These are phyloP conservation scores for Coreius guichenoti DNA, from an alignment of 2,797 vertebrate species.

Conservation along the genomic window DNA sequence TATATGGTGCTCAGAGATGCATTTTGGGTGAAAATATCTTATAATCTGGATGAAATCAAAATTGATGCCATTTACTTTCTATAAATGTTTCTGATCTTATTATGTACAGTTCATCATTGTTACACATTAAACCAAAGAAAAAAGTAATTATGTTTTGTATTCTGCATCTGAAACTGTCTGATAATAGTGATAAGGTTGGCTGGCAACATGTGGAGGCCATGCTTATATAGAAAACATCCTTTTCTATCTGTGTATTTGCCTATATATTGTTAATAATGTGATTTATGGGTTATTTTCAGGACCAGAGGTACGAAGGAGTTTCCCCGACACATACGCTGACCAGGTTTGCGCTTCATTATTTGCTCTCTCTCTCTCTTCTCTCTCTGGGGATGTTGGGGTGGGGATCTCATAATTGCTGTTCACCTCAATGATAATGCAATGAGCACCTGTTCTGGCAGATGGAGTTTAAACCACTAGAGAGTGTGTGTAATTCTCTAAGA, in stretches of 20 bases:
- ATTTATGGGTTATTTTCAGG: constrained; percentile 89
- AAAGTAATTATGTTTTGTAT: not conserved
- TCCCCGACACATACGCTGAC: constrained; percentile 93
- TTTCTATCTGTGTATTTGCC: not conserved
- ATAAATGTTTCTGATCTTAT: not conserved
- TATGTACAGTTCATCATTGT: not conserved
- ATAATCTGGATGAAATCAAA: not conserved
- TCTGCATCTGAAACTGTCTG: not conserved
- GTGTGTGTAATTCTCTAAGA: not conserved
- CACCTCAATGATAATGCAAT: constrained; percentile 29
- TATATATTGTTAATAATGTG: constrained; percentile 90
- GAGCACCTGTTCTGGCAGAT: constrained; percentile 46
- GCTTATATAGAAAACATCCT: not conserved
- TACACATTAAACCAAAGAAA: not conserved
- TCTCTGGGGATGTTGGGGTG: constrained; percentile 26
- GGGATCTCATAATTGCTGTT: constrained; percentile 35
- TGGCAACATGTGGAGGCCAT: not conserved
- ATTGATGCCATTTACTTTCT: not conserved
- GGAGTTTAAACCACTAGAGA: constrained; percentile 43
- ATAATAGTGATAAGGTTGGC: not conserved
- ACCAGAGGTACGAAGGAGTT: constrained; percentile 91
- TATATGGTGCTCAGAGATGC: not conserved
- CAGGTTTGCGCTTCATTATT: constrained; percentile 90
- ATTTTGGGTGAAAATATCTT: not conserved
- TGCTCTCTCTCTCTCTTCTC: constrained; percentile 3